phyloP scores from a whole-genome alignment of 2,888 invertebrate genomes.

The Pseudococcus jackbeardsleyi region DNA sequence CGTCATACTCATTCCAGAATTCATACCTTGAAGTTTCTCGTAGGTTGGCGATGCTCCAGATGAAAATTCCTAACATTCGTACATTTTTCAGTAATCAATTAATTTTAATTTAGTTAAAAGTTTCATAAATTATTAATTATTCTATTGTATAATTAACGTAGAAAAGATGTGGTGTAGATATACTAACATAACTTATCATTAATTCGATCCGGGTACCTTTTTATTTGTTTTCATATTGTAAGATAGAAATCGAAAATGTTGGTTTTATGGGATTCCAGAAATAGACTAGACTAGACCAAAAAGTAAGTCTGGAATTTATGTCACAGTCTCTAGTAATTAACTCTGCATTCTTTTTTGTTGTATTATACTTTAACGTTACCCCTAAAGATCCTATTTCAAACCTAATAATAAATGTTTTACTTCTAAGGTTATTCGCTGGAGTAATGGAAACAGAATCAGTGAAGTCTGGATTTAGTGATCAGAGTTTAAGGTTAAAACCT shows the following conservation, averaged over 20 bases:
- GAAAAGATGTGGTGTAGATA: not conserved
- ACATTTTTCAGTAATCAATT: conserved; percentile 13
- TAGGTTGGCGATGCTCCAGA: not conserved
- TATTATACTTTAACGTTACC: not conserved
- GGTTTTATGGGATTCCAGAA: conserved; percentile 11
- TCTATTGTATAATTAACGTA: not conserved
- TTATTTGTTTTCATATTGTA: not conserved
- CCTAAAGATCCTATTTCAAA: not conserved
- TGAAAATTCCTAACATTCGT: not conserved
- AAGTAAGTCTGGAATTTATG: conserved; percentile 45
- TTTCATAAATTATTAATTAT: not conserved
- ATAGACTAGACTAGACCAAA: not conserved
- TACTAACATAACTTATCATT: not conserved
- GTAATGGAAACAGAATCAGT: conserved; percentile 94
- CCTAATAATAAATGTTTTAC: not conserved
- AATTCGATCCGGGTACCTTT: not conserved
- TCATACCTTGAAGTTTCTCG: not conserved
- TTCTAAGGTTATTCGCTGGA: not conserved
- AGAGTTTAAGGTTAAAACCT: conserved; percentile 62
- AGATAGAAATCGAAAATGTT: not conserved
- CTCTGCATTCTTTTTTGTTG: not conserved
- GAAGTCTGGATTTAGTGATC: conserved; percentile 69
- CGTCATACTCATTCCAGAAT: not conserved
- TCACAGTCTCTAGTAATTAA: not conserved
- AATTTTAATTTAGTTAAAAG: not conserved